Evolutionary conservation across 2,888 invertebrate genomes (phyloP), one percentile per base, ranked within the genome.

Genomic region (Eupithecia vulgata): DNA sequence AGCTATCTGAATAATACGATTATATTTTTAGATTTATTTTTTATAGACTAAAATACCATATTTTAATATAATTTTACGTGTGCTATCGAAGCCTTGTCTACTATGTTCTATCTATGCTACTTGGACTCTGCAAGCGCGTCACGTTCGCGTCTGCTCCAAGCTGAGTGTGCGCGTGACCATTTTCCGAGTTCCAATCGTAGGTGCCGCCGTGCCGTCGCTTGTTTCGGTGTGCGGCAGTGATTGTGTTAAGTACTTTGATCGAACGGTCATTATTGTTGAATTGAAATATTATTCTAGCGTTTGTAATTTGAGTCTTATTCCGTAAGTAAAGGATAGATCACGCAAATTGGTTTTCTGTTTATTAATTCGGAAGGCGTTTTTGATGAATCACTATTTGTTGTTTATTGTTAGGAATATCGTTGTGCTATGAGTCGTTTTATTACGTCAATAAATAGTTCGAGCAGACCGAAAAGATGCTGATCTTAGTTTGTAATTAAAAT

Each of bases 141-240:
- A 86, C 87, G 87, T 85, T 62, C 69, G 61, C 65, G 73, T 72
- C 80, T 78, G 72, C 81, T 81, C 81, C 79, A 76, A 81, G 83
- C 82, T 78, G 80, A 83, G 79, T 80, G 80, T 81, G 80, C 81
- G 81, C 83, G 84, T 86, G 86, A 85, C 83, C 83, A 84, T 84
- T 87, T 83, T 85, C 81, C 81, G 80, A 81, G 81, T 81, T 78
- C 79, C 75, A 73, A 76, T 75, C 70, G 77, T 78, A 76, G 67
- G 62, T 71, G 70, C 68, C 61, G 40, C 61, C 70, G 62, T 71
- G 70, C 68, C 61, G 40, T 48, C 70, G 72, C 66, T 70, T 65
- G 65, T 72, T 72, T 67, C 48, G 59, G 64, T 67, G 45, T 61
- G 52, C 59, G 30, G 30, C 61, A n/a, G 62, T 75, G 71, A 75